Percentiles rank a stretch among this genome's conserved stretches.
Evolutionary conservation across 2,797 vertebrate species (phyloP).

Genomic region (Toxotes lorentzi): DNA sequence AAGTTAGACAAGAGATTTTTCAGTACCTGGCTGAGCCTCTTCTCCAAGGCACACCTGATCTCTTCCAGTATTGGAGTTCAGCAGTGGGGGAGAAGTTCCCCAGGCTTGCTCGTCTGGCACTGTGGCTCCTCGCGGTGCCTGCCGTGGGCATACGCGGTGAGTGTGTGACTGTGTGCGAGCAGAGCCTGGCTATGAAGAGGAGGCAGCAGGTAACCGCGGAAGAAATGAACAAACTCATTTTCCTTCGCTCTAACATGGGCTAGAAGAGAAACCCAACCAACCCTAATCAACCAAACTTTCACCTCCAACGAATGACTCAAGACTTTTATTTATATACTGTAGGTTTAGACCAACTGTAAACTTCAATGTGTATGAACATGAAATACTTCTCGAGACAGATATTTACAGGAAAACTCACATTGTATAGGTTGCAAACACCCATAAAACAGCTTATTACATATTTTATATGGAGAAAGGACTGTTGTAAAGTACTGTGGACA

Average conservation of each 20-base stretch:
- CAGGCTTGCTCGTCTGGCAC: constrained; percentile 93
- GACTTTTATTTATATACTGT: constrained; percentile 81
- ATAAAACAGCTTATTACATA: constrained; percentile 58
- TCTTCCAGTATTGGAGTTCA: constrained; percentile 98
- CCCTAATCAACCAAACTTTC: constrained; percentile 74
- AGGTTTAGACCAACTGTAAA: constrained; percentile 78
- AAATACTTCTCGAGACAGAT: constrained; percentile 69
- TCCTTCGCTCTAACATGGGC: constrained; percentile 98
- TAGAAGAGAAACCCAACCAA: constrained; percentile 76
- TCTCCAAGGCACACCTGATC: constrained; percentile 93
- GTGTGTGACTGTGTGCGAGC: constrained; percentile 96
- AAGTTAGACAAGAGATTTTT: constrained; percentile 94
- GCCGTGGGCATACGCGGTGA: constrained; percentile 94
- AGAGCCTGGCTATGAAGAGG: constrained; percentile 95
- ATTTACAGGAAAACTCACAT: constrained; percentile 73
- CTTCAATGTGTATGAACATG: constrained; percentile 71
- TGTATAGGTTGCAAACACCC: constrained; percentile 68
- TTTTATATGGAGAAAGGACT: constrained; percentile 68
- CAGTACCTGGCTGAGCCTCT: constrained; percentile 97
- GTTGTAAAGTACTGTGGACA: constrained; percentile 64
- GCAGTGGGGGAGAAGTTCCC: constrained; percentile 93
- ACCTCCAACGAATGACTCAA: constrained; percentile 78
- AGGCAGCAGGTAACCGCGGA: constrained; percentile 94
- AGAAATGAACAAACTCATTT: constrained; percentile 99
- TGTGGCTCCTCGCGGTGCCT: constrained; percentile 97